A percentile compares a stretch with the other conserved stretches of the same genome.
phyloP scores from a whole-genome alignment of 1,140 invertebrate genomes.

The Nasonia giraulti region DNA sequence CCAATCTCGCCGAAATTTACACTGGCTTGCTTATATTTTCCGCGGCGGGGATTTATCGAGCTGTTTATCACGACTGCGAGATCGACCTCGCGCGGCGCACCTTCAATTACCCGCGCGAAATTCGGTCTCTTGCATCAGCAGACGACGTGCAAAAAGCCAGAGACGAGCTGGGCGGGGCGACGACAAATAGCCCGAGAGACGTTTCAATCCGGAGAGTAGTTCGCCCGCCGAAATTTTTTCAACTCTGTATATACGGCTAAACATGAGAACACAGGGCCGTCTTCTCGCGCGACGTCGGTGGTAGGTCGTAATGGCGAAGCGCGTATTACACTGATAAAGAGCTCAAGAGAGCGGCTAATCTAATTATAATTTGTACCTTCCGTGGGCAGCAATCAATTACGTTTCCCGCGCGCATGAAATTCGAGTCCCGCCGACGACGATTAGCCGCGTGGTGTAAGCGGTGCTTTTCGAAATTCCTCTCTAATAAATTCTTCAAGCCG shows the following conservation, averaged over 20 bases:
- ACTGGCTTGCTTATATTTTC: neutral
- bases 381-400: neutral
- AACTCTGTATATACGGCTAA: neutral
- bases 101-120: neutral
- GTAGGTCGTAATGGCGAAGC: neutral
- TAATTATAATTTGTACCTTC: conserved; percentile 4
- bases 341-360: neutral
- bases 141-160: neutral
- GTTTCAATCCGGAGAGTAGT: conserved; percentile 61
- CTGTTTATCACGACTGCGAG: neutral
- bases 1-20: neutral
- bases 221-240: neutral
- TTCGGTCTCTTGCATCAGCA: neutral
- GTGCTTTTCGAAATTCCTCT: neutral
- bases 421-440: neutral
- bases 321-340: neutral
- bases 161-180: conserved; percentile 61
- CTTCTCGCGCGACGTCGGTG: neutral
- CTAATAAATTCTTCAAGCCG: neutral
- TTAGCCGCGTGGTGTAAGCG: neutral
- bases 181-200: conserved; percentile 60
- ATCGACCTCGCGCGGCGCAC: neutral
- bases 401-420: neutral
- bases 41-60: neutral
- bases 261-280: neutral